Evolutionary conservation across 2,113 vertebrate genomes (phyloP), one percentile per base, ranked within the genome.

Genomic region (Tamias sibiricus): DNA sequence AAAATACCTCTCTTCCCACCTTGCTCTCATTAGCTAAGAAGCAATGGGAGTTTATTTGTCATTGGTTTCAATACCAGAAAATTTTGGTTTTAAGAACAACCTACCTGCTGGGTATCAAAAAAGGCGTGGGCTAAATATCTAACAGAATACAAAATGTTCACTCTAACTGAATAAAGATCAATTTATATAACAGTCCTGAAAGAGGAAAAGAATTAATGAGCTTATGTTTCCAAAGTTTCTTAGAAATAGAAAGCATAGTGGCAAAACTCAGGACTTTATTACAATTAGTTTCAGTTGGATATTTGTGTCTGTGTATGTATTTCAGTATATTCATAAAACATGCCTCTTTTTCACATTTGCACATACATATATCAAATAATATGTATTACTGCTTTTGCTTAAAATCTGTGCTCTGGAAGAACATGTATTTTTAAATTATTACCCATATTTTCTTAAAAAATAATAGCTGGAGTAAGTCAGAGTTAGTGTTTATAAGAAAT

Each of bases 21-120:
- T 98, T 17, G 90, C 92, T 95, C 91, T 98, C 98, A 98, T 98
- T 98, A 98, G 97, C 97, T 97, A 94, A 72, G 86, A 98, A 98
- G 92, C 97, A 97, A 95, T 88, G 97, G 97, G 96, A 93, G 54
- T 96, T 98, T 98, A 91, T 98, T 98, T 98, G 97, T 94, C 95
- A 97, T n/a, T 95, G 54, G 88, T 97, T 98, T 96, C 69, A 85
- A 96, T 92, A 96, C 75, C 95, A 98, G 96, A 95, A 96, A 85
- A 89, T 96, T 95, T 83, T 89, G 79, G 76, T 87, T 92, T 95
- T 91, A 96, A 98, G 97, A 97, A 97, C 87, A 98, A 98, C 94
- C 35, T 96, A 35, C 98, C 90, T 97, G 96, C 98, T 98, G 98
- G 97, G 89, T 98, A 95, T 97, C 86, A 95, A 90, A 89, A 98